Evolutionary conservation across 2,888 invertebrate species (phyloP).

Genomic region (Dicranocentrus wangi): DNA sequence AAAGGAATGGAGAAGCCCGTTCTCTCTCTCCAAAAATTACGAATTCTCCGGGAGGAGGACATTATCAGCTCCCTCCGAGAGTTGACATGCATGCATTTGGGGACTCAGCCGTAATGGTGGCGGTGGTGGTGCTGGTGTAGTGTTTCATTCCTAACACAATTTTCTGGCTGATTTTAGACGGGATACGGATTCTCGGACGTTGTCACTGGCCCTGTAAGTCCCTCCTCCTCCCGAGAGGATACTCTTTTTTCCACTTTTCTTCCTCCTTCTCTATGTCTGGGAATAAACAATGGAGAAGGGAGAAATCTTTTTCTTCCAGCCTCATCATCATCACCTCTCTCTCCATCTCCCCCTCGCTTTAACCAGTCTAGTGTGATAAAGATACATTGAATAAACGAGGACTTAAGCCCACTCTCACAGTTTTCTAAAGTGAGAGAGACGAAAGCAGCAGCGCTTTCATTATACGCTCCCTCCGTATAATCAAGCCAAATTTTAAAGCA

Average conservation of each 20-base stretch:
- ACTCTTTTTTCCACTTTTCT: slow-evolving; percentile 1
- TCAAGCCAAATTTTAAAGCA: slow-evolving; percentile 28
- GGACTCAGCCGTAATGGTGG: slow-evolving; percentile 3
- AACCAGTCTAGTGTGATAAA: slow-evolving; percentile 31
- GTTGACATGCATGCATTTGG: slow-evolving; percentile 17
- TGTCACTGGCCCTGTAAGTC: too few species aligned
- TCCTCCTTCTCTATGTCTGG: too few species aligned
- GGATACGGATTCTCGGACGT: slow-evolving; percentile 12
- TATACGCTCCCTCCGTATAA: slow-evolving; percentile 26
- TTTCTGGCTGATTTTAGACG: slow-evolving; percentile 21
- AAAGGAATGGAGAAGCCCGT: neutral
- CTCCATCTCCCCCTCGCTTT: too few species aligned
- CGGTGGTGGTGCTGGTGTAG: slow-evolving; percentile 16
- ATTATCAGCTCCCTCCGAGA: slow-evolving; percentile 10
- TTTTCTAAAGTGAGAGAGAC: slow-evolving; percentile 25
- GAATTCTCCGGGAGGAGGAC: slow-evolving; percentile 22
- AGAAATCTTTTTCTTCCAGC: slow-evolving; percentile 7
- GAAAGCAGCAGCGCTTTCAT: slow-evolving; percentile 22
- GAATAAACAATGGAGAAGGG: neutral
- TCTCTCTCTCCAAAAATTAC: slow-evolving; percentile 12
- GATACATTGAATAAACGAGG: slow-evolving; percentile 37
- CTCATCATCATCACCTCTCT: neutral
- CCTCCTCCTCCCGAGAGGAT: too few species aligned
- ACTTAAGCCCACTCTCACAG: slow-evolving; percentile 17
- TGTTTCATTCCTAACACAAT: slow-evolving; percentile 35